Conservation (phyloP, 2,888 invertebrate species). For the Odontothrips loti region DNA sequence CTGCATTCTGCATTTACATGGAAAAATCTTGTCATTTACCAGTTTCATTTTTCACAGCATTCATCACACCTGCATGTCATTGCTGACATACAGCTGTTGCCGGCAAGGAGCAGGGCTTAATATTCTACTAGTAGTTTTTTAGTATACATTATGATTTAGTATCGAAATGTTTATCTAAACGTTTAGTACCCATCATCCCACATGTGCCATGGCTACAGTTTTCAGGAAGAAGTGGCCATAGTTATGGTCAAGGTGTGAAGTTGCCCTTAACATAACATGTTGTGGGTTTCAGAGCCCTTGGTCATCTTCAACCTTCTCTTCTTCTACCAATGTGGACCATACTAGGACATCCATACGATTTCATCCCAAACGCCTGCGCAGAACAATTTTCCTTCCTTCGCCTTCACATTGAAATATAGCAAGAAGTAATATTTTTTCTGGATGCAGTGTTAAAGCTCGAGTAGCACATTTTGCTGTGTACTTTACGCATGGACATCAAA, state of each 20-base stretch:
- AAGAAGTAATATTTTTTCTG: background rate
- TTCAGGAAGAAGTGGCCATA: background rate
- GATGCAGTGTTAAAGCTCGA: background rate
- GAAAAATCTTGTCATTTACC: too few species aligned
- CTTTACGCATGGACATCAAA: background rate
- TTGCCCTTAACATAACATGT: background rate
- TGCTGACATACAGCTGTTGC: too few species aligned
- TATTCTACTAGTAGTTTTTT: too few species aligned
- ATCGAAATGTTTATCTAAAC: too few species aligned
- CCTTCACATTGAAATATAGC: background rate
- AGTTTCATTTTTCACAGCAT: too few species aligned
- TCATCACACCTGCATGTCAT: too few species aligned
- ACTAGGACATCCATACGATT: background rate
- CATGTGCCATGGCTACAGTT: background rate
- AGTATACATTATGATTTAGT: too few species aligned
- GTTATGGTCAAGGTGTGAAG: too few species aligned
- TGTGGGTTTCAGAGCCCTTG: constrained; percentile 16
- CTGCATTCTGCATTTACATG: too few species aligned
- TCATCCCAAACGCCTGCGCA: background rate
- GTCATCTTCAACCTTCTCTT: background rate
- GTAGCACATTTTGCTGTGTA: constrained; percentile 6
- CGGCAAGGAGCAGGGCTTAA: too few species aligned
- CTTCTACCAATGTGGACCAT: background rate
- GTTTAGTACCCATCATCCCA: too few species aligned
- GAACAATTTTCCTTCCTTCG: background rate